phyloP scores from a whole-genome alignment of 2,797 vertebrate species.

The Trematomus bernacchii region DNA sequence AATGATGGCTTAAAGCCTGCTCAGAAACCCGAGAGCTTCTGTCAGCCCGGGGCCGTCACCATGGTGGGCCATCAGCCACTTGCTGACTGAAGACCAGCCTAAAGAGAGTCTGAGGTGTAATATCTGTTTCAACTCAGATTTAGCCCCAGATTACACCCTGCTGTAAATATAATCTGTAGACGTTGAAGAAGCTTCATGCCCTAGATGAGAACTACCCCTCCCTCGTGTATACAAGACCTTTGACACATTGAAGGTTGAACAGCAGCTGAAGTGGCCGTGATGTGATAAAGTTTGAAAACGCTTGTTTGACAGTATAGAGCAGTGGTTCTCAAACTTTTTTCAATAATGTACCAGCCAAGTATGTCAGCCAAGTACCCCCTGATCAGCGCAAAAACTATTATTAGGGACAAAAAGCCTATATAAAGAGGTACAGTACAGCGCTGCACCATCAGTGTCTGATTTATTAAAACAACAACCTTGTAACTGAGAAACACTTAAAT shows the following conservation, averaged over 20 bases:
- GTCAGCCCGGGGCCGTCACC: conserved; percentile 36
- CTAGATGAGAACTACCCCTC: neutral
- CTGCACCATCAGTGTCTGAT: no score
- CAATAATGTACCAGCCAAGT: no score
- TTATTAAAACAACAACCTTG: no score
- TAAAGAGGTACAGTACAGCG: no score
- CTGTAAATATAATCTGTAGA: neutral
- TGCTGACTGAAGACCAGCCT: neutral
- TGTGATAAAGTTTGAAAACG: neutral
- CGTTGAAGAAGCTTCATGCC: neutral
- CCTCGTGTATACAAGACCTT: neutral
- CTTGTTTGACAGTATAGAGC: neutral
- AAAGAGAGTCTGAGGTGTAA: neutral
- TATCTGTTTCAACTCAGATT: neutral
- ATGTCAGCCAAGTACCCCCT: no score
- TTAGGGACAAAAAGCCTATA: no score
- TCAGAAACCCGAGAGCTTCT: conserved; percentile 76
- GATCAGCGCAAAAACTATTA: no score
- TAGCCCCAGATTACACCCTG: neutral
- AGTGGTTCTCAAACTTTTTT: no score
- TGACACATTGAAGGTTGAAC: neutral
- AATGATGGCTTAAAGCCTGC: conserved; percentile 80
- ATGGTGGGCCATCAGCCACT: conserved; percentile 4
- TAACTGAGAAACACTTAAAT: no score
- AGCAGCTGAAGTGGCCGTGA: no score